These are phyloP conservation scores for Drosophila orena DNA, from an alignment of 1,140 invertebrate genomes.

Conservation along the genomic window DNA sequence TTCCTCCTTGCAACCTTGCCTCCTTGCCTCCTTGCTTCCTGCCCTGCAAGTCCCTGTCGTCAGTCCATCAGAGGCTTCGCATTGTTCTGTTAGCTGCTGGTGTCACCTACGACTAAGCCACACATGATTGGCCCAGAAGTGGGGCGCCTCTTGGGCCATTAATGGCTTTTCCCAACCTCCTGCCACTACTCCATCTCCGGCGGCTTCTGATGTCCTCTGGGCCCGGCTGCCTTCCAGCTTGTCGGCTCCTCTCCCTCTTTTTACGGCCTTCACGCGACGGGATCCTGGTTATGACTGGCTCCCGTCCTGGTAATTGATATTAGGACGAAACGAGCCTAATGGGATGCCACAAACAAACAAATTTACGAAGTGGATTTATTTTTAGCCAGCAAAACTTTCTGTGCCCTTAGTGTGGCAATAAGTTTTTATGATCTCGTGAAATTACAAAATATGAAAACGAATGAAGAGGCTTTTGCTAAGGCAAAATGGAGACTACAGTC, in stretches of 20 bases:
- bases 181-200: not conserved
- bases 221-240: not conserved
- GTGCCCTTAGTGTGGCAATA: slow-evolving; percentile 35
- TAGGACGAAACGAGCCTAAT: slow-evolving; percentile 66
- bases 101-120: slow-evolving; percentile 44
- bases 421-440: slow-evolving; percentile 62
- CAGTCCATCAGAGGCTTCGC: not conserved
- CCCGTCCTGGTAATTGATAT: slow-evolving; percentile 68
- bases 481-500: slow-evolving; percentile 15
- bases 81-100: slow-evolving; percentile 27
- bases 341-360: slow-evolving; percentile 52
- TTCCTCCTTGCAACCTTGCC: no score
- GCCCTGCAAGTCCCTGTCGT: slow-evolving; percentile 1
- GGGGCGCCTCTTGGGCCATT: slow-evolving; percentile 44
- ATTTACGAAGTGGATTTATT: slow-evolving; percentile 56
- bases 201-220: not conserved
- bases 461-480: slow-evolving; percentile 1
- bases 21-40: no score
- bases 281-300: slow-evolving; percentile 43
- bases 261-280: slow-evolving; percentile 58
- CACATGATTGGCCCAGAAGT: slow-evolving; percentile 48
- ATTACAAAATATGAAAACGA: slow-evolving; percentile 58
- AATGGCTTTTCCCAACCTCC: slow-evolving; percentile 25
- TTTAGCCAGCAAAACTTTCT: slow-evolving; percentile 47
- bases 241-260: slow-evolving; percentile 6